Percentiles rank a stretch among this genome's conserved stretches.
Evolutionary conservation across 2,113 vertebrate genomes (phyloP).

Genomic region (Hydropotes inermis): DNA sequence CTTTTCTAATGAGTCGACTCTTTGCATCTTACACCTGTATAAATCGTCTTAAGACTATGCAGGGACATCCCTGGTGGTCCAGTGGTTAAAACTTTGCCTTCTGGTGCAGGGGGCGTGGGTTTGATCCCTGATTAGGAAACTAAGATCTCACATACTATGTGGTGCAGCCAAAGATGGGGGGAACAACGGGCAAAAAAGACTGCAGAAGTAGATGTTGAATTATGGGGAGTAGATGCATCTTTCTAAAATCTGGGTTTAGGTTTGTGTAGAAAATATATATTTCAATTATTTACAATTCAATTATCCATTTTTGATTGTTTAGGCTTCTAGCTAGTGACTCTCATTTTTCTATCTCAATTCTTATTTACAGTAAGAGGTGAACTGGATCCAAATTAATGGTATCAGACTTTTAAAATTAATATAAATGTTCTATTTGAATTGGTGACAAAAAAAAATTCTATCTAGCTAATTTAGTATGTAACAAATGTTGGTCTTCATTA

Average conservation of each 20-base stretch:
- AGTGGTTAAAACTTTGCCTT: background rate
- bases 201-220: background rate
- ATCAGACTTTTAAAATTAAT: background rate
- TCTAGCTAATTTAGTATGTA: conserved; percentile 16
- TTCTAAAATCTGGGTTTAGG: background rate
- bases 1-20: background rate
- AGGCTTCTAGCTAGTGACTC: background rate
- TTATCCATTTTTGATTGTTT: background rate
- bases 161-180: background rate
- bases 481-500: background rate
- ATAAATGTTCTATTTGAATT: conserved; percentile 10
- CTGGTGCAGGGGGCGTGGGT: background rate
- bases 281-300: background rate
- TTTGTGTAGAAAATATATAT: conserved; percentile 9
- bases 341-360: background rate
- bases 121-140: background rate
- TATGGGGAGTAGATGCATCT: background rate
- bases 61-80: background rate
- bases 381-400: background rate
- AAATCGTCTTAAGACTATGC: background rate
- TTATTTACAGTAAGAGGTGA: conserved; percentile 4
- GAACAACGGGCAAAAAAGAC: background rate
- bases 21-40: background rate
- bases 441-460: background rate
- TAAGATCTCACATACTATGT: background rate